Evolutionary conservation across 2,888 invertebrate genomes (phyloP), one percentile per base, ranked within the genome.

Genomic region (Invenusta paracnida): DNA sequence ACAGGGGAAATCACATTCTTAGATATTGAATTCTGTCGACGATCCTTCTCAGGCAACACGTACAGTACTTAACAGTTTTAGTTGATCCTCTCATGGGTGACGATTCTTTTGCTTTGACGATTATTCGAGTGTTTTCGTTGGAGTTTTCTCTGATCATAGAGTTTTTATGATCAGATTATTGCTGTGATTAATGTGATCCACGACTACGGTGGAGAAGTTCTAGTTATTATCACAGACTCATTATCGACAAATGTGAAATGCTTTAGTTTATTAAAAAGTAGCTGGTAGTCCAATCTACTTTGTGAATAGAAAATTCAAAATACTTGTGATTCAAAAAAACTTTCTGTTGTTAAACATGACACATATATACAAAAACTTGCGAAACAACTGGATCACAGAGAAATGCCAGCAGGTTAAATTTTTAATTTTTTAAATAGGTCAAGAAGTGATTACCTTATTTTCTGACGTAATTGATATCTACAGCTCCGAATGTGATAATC

Each of bases 1-100:
- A 2, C 2, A n/a, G 11, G 5, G 79, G 79, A 25, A 79, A 79
- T 79, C 79, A 79, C 23, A 27, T 11, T 27, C 23, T 79, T 2
- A 5, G 79, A 27, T 25, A 79, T 79, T 79, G n/a, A n/a, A n/a
- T n/a, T n/a, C 79, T 79, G 79, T 79, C 27, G 79, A 79, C 23
- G 79, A 79, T 79, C 79, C 27, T n/a, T 25, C 79, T 11, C 5
- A 79, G n/a, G 11, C 79, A 11, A 23, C n/a, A 25, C 5, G 79
- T 2, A 79, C 79, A 79, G 79, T 79, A n/a, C 23, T 79, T 79
- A 27, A 27, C 79, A n/a, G 2, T 79, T 25, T n/a, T 79, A 23
- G 23, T 79, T 79, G 79, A 79, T 79, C 79, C 79, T 11, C 27
- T 79, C 2, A 79, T 79, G 79, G 79, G n/a, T 11, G 79, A 23